These are phyloP conservation scores for Eilema caniola DNA, from an alignment of 2,888 invertebrate species.

Conservation along the genomic window DNA sequence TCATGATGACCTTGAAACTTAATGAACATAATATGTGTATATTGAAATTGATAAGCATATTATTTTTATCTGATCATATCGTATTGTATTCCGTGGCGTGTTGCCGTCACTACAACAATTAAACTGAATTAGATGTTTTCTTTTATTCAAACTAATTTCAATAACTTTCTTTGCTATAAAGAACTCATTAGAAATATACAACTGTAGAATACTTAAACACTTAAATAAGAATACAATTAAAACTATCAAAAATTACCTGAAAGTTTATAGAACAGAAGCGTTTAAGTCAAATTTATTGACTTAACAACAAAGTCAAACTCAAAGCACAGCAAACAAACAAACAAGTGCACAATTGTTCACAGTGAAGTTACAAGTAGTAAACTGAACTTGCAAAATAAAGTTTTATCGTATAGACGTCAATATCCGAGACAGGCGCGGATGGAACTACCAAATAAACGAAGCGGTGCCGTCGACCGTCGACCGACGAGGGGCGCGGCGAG, in stretches of 20 bases:
- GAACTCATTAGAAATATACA: not conserved
- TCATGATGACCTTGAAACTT: conserved; percentile 38
- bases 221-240: conserved; percentile 16
- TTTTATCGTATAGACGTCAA: conserved; percentile 66
- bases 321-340: conserved; percentile 41
- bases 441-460: conserved; percentile 73
- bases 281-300: conserved; percentile 29
- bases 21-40: conserved; percentile 32
- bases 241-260: conserved; percentile 49
- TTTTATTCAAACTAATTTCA: not conserved
- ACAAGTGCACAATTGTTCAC: conserved; percentile 46
- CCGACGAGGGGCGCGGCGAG: conserved; percentile 62
- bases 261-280: conserved; percentile 65
- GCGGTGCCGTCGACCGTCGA: conserved; percentile 63
- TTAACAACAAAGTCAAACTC: conserved; percentile 25
- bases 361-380: conserved; percentile 42
- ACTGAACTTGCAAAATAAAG: conserved; percentile 40
- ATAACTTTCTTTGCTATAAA: not conserved
- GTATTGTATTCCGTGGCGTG: conserved; percentile 21
- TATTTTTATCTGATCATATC: conserved; percentile 45
- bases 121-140: not conserved
- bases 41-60: conserved; percentile 44
- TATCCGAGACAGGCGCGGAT: conserved; percentile 69
- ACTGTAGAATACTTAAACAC: not conserved
- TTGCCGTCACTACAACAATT: conserved; percentile 19